Conservation (phyloP, 1,140 invertebrate species). For the Aculops lycopersici region DNA sequence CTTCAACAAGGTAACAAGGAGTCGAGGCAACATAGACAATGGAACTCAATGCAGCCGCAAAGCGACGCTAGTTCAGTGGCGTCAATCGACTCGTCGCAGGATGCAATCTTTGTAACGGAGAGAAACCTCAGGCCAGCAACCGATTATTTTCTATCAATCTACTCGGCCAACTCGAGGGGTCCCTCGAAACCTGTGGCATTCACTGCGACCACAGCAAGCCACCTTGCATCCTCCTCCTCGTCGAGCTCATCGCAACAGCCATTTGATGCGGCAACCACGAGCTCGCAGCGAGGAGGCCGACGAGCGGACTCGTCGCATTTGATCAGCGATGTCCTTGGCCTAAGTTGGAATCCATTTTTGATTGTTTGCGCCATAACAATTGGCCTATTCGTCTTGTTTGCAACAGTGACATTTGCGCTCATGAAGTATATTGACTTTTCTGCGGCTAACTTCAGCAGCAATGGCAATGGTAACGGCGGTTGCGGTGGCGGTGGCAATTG, state of each 20-base stretch:
- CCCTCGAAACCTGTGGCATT: conserved; percentile 8
- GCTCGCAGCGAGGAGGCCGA: background rate
- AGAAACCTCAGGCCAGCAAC: background rate
- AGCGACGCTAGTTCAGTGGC: no score
- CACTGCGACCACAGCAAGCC: conserved; percentile 3
- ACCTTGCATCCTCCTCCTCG: background rate
- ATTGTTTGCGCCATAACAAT: background rate
- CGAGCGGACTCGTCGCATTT: background rate
- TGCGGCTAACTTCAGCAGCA: background rate
- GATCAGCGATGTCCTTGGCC: background rate
- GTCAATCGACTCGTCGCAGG: background rate
- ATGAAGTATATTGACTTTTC: background rate
- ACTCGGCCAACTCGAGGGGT: conserved; percentile 11
- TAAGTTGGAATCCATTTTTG: background rate
- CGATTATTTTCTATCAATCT: conserved; percentile 3
- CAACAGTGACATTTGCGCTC: background rate
- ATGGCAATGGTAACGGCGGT: background rate
- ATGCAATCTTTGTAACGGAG: background rate
- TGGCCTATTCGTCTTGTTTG: background rate
- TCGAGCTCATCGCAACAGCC: background rate
- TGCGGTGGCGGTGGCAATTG: background rate
- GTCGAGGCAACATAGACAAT: background rate
- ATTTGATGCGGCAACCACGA: background rate
- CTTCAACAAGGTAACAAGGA: background rate
- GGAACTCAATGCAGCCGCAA: no score